Evolutionary conservation across 2,797 vertebrate genomes (phyloP), one percentile per base, ranked within the genome.

Genomic region (Gadopsis marmoratus): DNA sequence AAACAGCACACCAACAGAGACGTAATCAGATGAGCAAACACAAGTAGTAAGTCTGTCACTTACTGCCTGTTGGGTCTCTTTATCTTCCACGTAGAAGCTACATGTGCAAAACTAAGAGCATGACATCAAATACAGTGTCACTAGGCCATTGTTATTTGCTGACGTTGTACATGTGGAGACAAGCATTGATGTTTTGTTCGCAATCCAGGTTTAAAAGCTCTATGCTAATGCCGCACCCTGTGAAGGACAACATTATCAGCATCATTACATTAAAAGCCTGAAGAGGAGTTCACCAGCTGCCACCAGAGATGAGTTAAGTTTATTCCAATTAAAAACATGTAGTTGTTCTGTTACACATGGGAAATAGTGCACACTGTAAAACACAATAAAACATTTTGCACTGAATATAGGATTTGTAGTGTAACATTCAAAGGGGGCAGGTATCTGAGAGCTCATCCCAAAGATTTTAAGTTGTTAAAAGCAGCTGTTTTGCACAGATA

Each of bases 1-100:
- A 81, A 37, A 93, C 43, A 76, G 0, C 37, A 67, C 10, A 64
- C 26, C 61, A 26, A 71, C 11, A 72, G 0, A 71, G 21, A 76
- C n/a, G 13, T 33, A 62, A 37, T 31, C 23, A 70, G 50, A 62
- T 56, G 21, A 78, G 41, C 39, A 2, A 11, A 37, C 23, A 45
- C 21, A 41, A 21, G 51, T 14, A 29, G 19, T 33, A 11, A 13
- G 9, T 47, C 11, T 11, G 16, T n/a, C 16, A 47, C 26, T 26
- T 3, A 12, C 26, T 53, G 26, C 16, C 3, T 10, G 39, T 39
- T 17, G 33, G 17, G 43, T 7, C 8, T 17, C 31, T 48, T 39
- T 39, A 39, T 39, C 37, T 39, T 39, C 37, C 37, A 39, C 2
- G 7, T 39, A 39, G 8, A 29, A 54, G 23, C 26, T n/a, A 35